A percentile compares a stretch with the other conserved stretches of the same genome.
Evolutionary conservation across 2,888 invertebrate genomes (phyloP).

Genomic region (Sesia apiformis): DNA sequence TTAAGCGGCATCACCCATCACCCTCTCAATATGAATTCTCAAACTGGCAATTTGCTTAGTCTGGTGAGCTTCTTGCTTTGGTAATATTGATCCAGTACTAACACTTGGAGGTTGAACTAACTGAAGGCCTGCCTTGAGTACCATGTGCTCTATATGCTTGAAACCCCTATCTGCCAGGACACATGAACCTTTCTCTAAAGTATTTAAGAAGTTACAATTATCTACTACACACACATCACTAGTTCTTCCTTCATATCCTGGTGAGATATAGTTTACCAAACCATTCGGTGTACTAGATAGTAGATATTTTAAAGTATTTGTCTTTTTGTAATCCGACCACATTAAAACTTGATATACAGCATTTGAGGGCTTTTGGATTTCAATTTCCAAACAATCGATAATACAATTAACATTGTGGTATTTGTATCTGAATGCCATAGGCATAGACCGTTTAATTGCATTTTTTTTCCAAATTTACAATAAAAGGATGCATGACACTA

Average conservation of each 20-base stretch:
- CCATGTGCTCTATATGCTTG: conserved; percentile 1
- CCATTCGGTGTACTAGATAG: conserved; percentile 4
- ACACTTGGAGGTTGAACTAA: conserved; percentile 2
- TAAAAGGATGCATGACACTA: neutral
- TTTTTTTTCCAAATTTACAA: neutral
- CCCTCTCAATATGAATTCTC: conserved; percentile 14
- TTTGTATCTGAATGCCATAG: conserved; percentile 13
- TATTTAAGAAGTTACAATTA: neutral
- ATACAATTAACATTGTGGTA: conserved; percentile 17
- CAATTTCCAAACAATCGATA: conserved; percentile 25
- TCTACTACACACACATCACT: neutral
- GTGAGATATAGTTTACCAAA: conserved; percentile 1
- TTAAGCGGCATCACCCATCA: conserved; percentile 10
- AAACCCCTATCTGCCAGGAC: conserved; percentile 2
- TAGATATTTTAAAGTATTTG: conserved; percentile 5
- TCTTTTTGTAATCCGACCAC: conserved; percentile 21
- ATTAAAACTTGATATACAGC: conserved; percentile 15
- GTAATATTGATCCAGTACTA: conserved; percentile 5
- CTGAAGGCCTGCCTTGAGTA: neutral
- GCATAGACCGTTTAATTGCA: conserved; percentile 11
- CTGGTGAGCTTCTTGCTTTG: conserved; percentile 10
- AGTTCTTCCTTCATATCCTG: conserved; percentile 1
- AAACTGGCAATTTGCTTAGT: conserved; percentile 16
- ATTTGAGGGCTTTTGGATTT: conserved; percentile 21
- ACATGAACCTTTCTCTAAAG: neutral